Percentiles rank a stretch among this genome's conserved stretches.
These are phyloP conservation scores for Pammene fasciana DNA, from an alignment of 2,888 invertebrate species.

Conservation along the genomic window DNA sequence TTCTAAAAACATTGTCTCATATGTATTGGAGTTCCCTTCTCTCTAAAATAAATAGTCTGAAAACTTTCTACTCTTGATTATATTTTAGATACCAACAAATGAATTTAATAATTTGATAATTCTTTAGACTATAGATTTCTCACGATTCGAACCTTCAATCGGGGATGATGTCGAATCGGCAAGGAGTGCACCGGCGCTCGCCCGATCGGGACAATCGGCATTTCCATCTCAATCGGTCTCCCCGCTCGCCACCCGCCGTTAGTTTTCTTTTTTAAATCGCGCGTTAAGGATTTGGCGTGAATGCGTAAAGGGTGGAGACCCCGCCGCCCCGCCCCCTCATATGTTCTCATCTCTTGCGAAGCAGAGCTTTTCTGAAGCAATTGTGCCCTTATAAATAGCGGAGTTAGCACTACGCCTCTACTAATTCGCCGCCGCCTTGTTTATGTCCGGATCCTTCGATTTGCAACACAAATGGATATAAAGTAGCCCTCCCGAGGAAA, in stretches of 20 bases:
- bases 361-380: conserved; percentile 51
- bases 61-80: too few species aligned
- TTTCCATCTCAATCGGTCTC: conserved; percentile 78
- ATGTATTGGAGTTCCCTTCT: too few species aligned
- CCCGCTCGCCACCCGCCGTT: conserved; percentile 63
- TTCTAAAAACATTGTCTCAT: too few species aligned
- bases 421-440: conserved; percentile 51
- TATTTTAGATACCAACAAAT: too few species aligned
- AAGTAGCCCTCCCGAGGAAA: conserved; percentile 36
- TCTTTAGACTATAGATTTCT: too few species aligned
- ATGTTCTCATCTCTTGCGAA: conserved; percentile 65
- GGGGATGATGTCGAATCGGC: conserved; percentile 27
- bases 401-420: conserved; percentile 54
- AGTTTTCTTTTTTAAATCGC: conserved; percentile 84
- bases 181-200: conserved; percentile 8
- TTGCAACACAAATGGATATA: conserved; percentile 42
- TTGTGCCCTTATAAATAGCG: conserved; percentile 59
- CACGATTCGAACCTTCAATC: not conserved
- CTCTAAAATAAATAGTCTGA: too few species aligned
- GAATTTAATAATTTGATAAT: too few species aligned
- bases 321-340: conserved; percentile 65
- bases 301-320: conserved; percentile 77
- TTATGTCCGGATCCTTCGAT: conserved; percentile 43
- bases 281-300: conserved; percentile 82
- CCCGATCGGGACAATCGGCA: conserved; percentile 74